These are phyloP conservation scores for Sarcophaga peregrina DNA, from an alignment of 1,140 invertebrate species.

Conservation along the genomic window DNA sequence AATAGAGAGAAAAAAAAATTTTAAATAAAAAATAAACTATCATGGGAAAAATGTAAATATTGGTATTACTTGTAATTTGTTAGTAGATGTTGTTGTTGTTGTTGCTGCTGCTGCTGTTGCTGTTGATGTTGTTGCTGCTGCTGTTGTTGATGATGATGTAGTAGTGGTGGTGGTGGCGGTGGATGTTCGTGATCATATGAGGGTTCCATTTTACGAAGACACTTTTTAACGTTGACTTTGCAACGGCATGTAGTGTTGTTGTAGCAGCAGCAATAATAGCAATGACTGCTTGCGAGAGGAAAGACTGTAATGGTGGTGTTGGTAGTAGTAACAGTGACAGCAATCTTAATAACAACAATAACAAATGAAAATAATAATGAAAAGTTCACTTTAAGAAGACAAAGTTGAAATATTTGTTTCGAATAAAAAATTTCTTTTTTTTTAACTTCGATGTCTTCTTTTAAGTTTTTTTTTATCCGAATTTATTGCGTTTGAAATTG, in stretches of 20 bases:
- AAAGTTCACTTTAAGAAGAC: slow-evolving; percentile 22
- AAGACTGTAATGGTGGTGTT: slow-evolving; percentile 48
- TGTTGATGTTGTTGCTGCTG: slow-evolving; percentile 54
- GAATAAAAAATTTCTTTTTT: slow-evolving; percentile 23
- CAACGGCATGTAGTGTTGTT: slow-evolving; percentile 49
- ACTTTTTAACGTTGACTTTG: slow-evolving; percentile 42
- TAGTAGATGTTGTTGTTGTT: slow-evolving; percentile 63
- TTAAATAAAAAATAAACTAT: slow-evolving; percentile 49
- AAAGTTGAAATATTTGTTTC: slow-evolving; percentile 30
- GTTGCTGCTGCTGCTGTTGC: slow-evolving; percentile 27
- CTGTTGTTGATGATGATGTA: slow-evolving; percentile 11
- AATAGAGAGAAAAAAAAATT: slow-evolving; percentile 9
- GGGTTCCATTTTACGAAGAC: slow-evolving; percentile 64
- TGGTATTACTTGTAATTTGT: slow-evolving; percentile 66
- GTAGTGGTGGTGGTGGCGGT: slow-evolving; percentile 14
- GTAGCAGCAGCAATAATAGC: slow-evolving; percentile 38
- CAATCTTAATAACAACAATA: not conserved
- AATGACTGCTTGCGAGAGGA: slow-evolving; percentile 44
- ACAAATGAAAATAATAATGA: slow-evolving; percentile 15
- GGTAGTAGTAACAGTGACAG: slow-evolving; percentile 46
- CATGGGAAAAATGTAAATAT: slow-evolving; percentile 67
- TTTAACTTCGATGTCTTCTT: not conserved
- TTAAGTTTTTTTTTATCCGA: not conserved
- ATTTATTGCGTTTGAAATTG: not conserved
- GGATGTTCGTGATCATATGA: slow-evolving; percentile 67